Evolutionary conservation across 2,113 vertebrate species (phyloP).

Genomic region (Sceloporus tristichus): DNA sequence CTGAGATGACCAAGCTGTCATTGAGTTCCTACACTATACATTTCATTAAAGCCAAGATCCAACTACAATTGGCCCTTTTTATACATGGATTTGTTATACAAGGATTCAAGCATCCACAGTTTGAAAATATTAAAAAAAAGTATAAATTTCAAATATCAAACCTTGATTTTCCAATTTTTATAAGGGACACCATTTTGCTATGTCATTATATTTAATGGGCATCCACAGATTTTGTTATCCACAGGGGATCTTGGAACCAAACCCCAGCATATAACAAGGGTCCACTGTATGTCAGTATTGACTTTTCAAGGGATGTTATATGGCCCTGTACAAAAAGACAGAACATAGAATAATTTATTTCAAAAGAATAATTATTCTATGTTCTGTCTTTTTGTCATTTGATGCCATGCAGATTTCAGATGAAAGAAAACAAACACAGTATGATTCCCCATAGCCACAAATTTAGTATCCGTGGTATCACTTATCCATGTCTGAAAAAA

Average conservation of each 20-base stretch:
- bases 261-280: no score
- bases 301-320: constrained; percentile 46
- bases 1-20: constrained; percentile 51
- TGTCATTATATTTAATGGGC: neutral
- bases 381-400: constrained; percentile 33
- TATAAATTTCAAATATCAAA: no score
- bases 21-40: constrained; percentile 39
- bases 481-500: no score
- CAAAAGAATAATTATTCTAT: constrained; percentile 11
- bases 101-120: no score
- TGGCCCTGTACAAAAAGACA: constrained; percentile 37
- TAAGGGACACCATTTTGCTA: no score
- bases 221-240: neutral
- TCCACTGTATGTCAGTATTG: neutral
- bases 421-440: constrained; percentile 37
- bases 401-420: neutral
- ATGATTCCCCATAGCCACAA: no score
- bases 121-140: no score
- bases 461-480: no score
- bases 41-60: constrained; percentile 45
- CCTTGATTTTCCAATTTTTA: no score
- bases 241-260: no score
- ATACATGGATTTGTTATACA: no score
- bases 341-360: constrained; percentile 24
- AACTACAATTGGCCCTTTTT: neutral